Base-by-base conservation (phyloP, 2,888 invertebrate genomes). In the Dromius quadrimaculatus region DNA sequence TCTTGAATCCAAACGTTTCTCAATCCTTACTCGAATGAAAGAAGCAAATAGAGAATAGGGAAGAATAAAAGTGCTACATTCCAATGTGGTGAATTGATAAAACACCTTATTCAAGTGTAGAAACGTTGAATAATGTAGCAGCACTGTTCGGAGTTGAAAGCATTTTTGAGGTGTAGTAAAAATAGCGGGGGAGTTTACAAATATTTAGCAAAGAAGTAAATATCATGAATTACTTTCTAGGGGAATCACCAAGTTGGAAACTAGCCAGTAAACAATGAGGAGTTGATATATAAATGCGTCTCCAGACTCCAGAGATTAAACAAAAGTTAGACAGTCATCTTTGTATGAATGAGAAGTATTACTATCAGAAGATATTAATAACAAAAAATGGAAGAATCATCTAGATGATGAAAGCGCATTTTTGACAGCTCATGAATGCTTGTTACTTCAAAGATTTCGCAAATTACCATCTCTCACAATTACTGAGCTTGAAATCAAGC, bases 171-270 rank as follows among this genome's bases (percentile, higher is more conserved):
- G 8, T 22, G 23, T 5, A 11, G 20, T 63, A 63, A 63, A 63
- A 63, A 63, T 63, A 63, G 28, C 43, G 22, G 15, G 6, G 61
- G 23, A 41, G 41, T 41, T 62, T 62, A 63, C 45, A 63, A 63
- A 63, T 63, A 63, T 63, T 63, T 63, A 63, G 28, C 63, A 5
- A 8, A 41, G 19, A 22, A 38, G 61, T 61, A 61, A 61, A 61
- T 63, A 63, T 63, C 38, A 63, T 45, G 63, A 63, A 63, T 63
- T 63, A 43, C 43, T 45, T 63, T 23, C 41, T 54, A 54, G 22
- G n/a, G 32, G 50, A 54, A 54, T 54, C 61, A 41, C 41, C 20
- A 23, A n/a, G 34, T 61, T 61, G 61, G 61, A 61, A 19, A 41
- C 38, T 19, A 22, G 38, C 61, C 61, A 61, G 61, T 61, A 61